A percentile compares a stretch with the other conserved stretches of the same genome.
phyloP scores from a whole-genome alignment of 2,888 invertebrate genomes.

The Alloscopus bannaensis region DNA sequence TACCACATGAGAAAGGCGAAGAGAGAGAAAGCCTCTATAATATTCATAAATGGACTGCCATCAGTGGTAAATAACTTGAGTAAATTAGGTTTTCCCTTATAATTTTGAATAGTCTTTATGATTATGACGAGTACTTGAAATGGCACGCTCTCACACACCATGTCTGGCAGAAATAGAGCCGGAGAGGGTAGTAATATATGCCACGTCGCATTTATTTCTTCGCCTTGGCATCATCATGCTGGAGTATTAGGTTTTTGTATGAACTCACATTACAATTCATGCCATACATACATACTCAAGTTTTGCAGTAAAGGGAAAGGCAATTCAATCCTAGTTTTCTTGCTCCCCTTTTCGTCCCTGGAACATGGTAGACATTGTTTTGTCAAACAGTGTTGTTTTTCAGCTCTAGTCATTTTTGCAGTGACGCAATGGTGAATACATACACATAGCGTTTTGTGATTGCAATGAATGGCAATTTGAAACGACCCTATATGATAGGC shows the following conservation, averaged over 20 bases:
- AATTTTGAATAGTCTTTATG: slow-evolving; percentile 65
- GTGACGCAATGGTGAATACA: slow-evolving; percentile 46
- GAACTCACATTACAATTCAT: neutral
- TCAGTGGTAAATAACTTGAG: slow-evolving; percentile 64
- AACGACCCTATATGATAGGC: too few relatives aligned
- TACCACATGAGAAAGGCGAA: neutral
- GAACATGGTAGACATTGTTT: too few relatives aligned
- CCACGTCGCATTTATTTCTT: too few relatives aligned
- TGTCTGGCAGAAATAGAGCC: too few relatives aligned
- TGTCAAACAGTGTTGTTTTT: too few relatives aligned
- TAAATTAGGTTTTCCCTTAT: slow-evolving; percentile 64
- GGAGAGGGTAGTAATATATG: too few relatives aligned
- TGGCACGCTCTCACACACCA: slow-evolving; percentile 43
- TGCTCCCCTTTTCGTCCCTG: slow-evolving; percentile 8
- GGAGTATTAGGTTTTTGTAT: too few relatives aligned
- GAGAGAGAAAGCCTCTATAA: slow-evolving; percentile 45
- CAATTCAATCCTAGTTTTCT: slow-evolving; percentile 24
- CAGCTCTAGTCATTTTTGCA: too few relatives aligned
- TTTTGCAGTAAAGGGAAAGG: neutral
- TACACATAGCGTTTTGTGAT: too few relatives aligned
- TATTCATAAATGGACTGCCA: slow-evolving; percentile 61
- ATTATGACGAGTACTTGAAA: slow-evolving; percentile 58
- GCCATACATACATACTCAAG: neutral
- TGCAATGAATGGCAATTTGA: too few relatives aligned
- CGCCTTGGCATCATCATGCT: too few relatives aligned